Evolutionary conservation across 2,797 vertebrate genomes (phyloP), one percentile per base, ranked within the genome.

Genomic region (Epinephelus malabaricus): DNA sequence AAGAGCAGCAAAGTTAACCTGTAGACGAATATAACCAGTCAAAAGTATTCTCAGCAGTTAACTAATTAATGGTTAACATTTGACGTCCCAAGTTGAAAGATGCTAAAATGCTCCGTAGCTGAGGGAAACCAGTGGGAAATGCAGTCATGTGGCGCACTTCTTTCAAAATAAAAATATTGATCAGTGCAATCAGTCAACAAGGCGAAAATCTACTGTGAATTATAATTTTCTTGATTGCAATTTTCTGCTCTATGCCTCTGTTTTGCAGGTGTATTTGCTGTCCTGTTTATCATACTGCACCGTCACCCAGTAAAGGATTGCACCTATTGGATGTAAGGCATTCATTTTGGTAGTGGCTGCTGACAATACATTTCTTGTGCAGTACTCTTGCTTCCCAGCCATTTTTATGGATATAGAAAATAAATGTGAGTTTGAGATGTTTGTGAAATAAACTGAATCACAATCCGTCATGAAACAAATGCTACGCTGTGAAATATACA

Each of bases 391-490:
- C 23, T 46, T 69, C 18, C 11, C 30, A 11, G 12, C n/a, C 45
- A 3, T 58, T 19, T 58, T 43, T 65, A 69, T 66, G 21, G 27
- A 40, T 40, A 18, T 15, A 27, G 53, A 54, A 69, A 38, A 62
- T 10, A 60, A 64, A 68, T 50, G 25, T 19, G 14, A 68, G 27
- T 69, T 54, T 69, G 18, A 18, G 15, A 59, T 17, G 5, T 23
- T 74, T 53, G 18, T 9, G 50, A 73, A 49, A 45, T 27, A 38
- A 55, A 69, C 18, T 30, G 54, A 70, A 64, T 65, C 5, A 25
- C 23, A 47, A 18, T 51, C 14, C 34, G 21, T 38, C 17, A 56
- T 56, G 21, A 59, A 75, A 63, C 55, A 62, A 73, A 69, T 61
- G 30, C 30, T 13, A 10, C 7, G 55, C 13, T 46, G 34, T n/a